Evolutionary conservation across 2,888 invertebrate species (phyloP).

Genomic region (Drosophila imparisetae): DNA sequence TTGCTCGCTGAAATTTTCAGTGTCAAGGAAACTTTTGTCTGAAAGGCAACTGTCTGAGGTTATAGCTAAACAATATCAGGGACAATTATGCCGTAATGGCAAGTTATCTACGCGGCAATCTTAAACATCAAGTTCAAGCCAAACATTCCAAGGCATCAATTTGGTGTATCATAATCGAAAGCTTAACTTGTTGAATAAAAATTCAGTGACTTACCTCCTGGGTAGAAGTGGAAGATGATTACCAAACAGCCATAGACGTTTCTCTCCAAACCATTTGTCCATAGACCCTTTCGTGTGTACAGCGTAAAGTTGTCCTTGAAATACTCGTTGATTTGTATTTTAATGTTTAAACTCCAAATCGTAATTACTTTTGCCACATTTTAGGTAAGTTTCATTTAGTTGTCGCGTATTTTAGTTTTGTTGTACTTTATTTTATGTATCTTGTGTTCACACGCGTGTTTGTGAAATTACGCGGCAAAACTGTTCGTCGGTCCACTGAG

Average conservation of each 20-base stretch:
- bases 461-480: conserved; percentile 55
- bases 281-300: conserved; percentile 85
- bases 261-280: conserved; percentile 97
- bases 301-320: conserved; percentile 8
- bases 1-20: conserved; percentile 4
- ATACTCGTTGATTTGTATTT: background rate
- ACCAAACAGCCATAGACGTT: conserved; percentile 95
- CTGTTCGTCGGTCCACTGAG: conserved; percentile 58
- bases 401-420: background rate
- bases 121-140: conserved; percentile 46
- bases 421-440: conserved; percentile 1
- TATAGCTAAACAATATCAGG: conserved; percentile 61
- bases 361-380: conserved; percentile 19
- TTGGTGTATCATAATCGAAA: background rate
- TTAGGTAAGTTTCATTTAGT: conserved; percentile 10
- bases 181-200: background rate
- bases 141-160: conserved; percentile 7
- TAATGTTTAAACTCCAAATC: conserved; percentile 6
- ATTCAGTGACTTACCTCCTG: conserved; percentile 87
- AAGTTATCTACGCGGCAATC: conserved; percentile 56
- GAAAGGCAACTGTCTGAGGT: conserved; percentile 38
- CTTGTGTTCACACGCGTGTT: conserved; percentile 42
- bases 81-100: conserved; percentile 29
- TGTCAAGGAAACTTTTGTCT: conserved; percentile 21
- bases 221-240: conserved; percentile 94